Evolutionary conservation across 1,140 invertebrate species (phyloP).

Genomic region (Brachionus sp.): DNA sequence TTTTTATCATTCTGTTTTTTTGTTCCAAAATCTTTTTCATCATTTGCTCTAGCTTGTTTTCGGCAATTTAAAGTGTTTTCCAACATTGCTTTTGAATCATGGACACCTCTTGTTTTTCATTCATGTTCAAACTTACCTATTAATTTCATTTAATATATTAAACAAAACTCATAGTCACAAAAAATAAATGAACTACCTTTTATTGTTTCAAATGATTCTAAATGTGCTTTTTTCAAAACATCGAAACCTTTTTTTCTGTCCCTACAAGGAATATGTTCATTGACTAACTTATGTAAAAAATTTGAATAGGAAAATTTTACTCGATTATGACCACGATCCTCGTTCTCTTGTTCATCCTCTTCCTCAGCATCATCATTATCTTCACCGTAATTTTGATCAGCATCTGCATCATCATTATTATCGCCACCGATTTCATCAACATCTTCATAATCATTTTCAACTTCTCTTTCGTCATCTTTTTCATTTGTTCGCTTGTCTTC

Average conservation of each 20-base stretch:
- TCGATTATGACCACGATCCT: too few species aligned
- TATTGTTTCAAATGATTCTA: too few species aligned
- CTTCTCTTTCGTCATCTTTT: not conserved
- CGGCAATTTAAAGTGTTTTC: not conserved
- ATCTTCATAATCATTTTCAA: not conserved
- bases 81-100: not conserved
- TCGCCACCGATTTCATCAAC: not conserved
- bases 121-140: too few species aligned
- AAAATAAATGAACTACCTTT: too few species aligned
- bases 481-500: not conserved
- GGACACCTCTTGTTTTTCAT: not conserved
- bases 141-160: too few species aligned
- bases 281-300: too few species aligned
- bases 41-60: not conserved
- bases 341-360: not conserved
- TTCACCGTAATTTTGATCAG: not conserved
- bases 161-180: too few species aligned
- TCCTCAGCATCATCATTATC: not conserved
- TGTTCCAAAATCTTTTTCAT: not conserved
- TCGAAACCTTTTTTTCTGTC: too few species aligned
- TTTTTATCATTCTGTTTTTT: not conserved
- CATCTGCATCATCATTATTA: not conserved
- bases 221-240: too few species aligned
- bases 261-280: too few species aligned
- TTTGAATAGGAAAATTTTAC: too few species aligned